phyloP scores from a whole-genome alignment of 2,888 invertebrate genomes.

The Heliconius sara region DNA sequence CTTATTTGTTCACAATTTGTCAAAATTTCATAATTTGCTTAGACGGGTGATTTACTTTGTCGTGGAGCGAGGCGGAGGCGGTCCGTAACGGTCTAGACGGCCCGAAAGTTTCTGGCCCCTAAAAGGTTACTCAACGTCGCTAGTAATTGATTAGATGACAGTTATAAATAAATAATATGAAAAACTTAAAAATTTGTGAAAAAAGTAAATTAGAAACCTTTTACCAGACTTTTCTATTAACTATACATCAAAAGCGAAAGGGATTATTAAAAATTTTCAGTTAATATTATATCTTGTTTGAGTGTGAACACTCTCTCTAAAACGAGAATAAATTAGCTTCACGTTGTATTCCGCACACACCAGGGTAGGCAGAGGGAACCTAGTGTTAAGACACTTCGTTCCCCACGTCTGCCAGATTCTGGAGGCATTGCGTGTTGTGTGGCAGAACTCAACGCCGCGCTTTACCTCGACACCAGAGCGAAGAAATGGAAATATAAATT shows the following conservation, averaged over 20 bases:
- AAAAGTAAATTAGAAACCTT: conserved; percentile 8
- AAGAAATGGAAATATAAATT: too few relatives aligned
- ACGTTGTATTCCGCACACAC: too few relatives aligned
- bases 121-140: conserved; percentile 1
- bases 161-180: conserved; percentile 15
- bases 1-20: background rate
- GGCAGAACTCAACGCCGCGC: too few relatives aligned
- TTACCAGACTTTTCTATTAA: background rate
- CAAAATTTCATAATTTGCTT: conserved; percentile 19
- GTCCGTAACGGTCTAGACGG: too few relatives aligned
- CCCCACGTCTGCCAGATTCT: too few relatives aligned
- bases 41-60: background rate
- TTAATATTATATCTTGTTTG: background rate
- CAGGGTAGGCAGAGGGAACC: too few relatives aligned
- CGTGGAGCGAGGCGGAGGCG: too few relatives aligned
- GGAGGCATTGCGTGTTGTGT: too few relatives aligned
- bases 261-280: background rate
- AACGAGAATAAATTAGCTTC: too few relatives aligned
- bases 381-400: too few relatives aligned
- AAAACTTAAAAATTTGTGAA: background rate
- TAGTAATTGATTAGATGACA: conserved; percentile 11
- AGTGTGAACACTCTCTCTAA: background rate
- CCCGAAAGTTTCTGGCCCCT: background rate
- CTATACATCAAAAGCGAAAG: background rate
- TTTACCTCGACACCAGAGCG: too few relatives aligned